phyloP scores from a whole-genome alignment of 1,140 invertebrate species.

The Mizuhopecten yessoensis region DNA sequence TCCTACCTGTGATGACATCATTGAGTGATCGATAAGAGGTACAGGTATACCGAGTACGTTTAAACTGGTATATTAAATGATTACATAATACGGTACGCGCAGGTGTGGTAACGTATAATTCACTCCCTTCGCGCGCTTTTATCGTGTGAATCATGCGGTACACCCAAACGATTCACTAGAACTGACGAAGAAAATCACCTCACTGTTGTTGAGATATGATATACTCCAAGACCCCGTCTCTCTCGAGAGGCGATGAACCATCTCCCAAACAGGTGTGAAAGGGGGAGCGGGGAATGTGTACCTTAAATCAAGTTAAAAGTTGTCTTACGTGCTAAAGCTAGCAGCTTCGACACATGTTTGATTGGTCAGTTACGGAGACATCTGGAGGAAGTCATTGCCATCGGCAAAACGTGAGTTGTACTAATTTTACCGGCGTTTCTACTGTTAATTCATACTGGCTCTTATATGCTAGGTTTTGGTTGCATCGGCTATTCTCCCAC shows the following conservation, averaged over 20 bases:
- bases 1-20: not conserved
- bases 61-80: not conserved
- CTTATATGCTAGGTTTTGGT: too few relatives aligned
- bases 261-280: slow-evolving; percentile 3
- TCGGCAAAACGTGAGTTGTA: too few relatives aligned
- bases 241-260: not conserved
- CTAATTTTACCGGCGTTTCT: too few relatives aligned
- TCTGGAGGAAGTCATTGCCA: too few relatives aligned
- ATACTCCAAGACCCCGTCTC: not conserved
- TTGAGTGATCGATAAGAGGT: not conserved
- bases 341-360: too few relatives aligned
- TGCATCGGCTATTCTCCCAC: too few relatives aligned
- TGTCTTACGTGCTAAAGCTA: too few relatives aligned
- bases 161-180: not conserved
- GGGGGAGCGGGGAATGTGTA: too few relatives aligned
- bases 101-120: not conserved
- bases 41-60: not conserved
- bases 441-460: too few relatives aligned
- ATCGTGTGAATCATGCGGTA: not conserved
- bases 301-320: too few relatives aligned
- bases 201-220: not conserved
- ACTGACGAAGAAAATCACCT: not conserved
- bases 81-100: not conserved
- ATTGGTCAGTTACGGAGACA: too few relatives aligned
- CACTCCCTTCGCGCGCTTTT: not conserved